Percentiles rank a stretch among this genome's conserved stretches.
phyloP scores from a whole-genome alignment of 2,888 invertebrate species.

The Eupelmus urozonus region DNA sequence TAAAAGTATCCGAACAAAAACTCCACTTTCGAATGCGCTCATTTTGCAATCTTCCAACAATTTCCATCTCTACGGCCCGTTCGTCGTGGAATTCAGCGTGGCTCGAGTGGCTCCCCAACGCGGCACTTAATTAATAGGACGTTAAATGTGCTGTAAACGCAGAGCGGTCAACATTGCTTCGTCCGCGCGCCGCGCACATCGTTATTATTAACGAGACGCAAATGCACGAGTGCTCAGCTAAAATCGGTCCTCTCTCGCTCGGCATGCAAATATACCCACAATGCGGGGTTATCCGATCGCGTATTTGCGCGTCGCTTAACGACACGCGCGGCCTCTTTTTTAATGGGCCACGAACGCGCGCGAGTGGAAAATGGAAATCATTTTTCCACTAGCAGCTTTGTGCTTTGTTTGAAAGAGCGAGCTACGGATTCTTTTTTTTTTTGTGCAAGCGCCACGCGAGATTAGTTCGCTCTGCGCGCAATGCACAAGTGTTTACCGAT shows the following conservation, averaged over 20 bases:
- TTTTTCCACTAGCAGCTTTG: not conserved
- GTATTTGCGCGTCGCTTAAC: conserved; percentile 2
- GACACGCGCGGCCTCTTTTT: conserved; percentile 13
- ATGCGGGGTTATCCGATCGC: not conserved
- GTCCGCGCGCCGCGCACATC: not conserved
- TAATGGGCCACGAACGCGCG: not conserved
- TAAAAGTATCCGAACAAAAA: no score
- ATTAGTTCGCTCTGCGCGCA: no score
- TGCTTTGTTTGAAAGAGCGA: not conserved
- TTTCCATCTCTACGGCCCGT: no score
- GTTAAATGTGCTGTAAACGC: conserved; percentile 40
- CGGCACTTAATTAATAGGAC: conserved; percentile 49
- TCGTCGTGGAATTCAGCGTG: no score
- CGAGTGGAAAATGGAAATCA: not conserved
- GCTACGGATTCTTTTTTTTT: not conserved
- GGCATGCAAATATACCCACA: conserved; percentile 25
- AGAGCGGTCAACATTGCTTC: not conserved
- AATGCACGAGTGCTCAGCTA: not conserved
- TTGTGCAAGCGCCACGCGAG: no score
- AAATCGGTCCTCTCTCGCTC: conserved; percentile 15
- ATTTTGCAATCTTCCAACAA: no score
- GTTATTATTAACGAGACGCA: conserved; percentile 29
- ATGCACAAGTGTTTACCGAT: no score
- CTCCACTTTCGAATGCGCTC: no score
- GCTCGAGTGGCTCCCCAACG: no score